Evolutionary conservation across 1,140 invertebrate genomes (phyloP).

Genomic region (Gryllus bimaculatus): DNA sequence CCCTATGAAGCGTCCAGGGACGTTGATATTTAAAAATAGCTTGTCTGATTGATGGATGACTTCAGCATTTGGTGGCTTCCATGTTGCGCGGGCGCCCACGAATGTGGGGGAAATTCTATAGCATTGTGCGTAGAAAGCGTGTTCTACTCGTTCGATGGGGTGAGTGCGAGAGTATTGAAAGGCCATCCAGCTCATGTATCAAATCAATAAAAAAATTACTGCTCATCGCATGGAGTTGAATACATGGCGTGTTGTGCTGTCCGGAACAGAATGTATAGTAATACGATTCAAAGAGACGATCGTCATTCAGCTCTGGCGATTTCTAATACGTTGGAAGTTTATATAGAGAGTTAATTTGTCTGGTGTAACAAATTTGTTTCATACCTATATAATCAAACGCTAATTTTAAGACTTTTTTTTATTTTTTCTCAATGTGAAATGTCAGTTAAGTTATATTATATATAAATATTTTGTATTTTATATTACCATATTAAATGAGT

Average conservation of each 20-base stretch:
- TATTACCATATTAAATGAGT: too few species aligned
- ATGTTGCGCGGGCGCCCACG: neutral
- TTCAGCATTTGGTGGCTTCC: neutral
- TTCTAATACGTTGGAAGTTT: too few species aligned
- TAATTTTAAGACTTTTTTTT: too few species aligned
- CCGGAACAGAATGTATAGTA: neutral
- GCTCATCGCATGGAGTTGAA: neutral
- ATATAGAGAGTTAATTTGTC: too few species aligned
- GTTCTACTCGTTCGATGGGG: neutral
- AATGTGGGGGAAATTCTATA: neutral
- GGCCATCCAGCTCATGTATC: neutral
- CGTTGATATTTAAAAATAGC: constrained; percentile 1
- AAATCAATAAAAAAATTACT: constrained; percentile 1
- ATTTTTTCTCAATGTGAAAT: too few species aligned
- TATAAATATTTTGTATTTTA: too few species aligned
- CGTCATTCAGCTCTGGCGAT: neutral
- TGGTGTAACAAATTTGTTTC: too few species aligned
- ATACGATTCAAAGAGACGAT: neutral
- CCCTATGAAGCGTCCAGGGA: neutral
- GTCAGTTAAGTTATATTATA: too few species aligned
- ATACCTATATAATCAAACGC: too few species aligned
- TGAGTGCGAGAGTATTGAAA: neutral
- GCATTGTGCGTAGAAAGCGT: neutral
- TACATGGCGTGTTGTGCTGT: neutral
- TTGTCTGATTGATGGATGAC: neutral